phyloP scores from a whole-genome alignment of 2,113 vertebrate species.

The Lagenorhynchus albirostris region DNA sequence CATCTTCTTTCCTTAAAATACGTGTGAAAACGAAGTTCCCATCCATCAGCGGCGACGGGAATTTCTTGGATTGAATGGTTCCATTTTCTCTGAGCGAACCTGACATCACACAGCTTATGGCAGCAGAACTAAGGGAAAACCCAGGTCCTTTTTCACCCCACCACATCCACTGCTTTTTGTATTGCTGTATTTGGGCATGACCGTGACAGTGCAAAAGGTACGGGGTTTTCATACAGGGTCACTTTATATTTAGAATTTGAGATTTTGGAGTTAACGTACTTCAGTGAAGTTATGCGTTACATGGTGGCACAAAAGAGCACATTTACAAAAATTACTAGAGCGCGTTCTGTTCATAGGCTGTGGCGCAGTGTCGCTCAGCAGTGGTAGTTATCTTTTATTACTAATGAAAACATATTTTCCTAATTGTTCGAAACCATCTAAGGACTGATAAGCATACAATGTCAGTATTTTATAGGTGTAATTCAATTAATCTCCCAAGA shows the following conservation, averaged over 20 bases:
- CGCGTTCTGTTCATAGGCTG: background rate
- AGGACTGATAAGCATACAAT: conserved; percentile 38
- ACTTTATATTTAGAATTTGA: background rate
- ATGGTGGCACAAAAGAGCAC: background rate
- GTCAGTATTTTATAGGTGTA: conserved; percentile 73
- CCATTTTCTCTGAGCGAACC: background rate
- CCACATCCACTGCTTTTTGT: too few species aligned
- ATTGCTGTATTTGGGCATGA: rapidly evolving
- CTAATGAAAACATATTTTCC: conserved; percentile 36
- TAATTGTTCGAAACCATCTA: conserved; percentile 65
- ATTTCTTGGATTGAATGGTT: background rate
- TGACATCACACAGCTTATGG: rapidly evolving
- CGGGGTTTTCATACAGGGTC: too few species aligned
- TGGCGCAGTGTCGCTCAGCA: background rate
- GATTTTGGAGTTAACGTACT: background rate
- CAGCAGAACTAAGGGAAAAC: background rate
- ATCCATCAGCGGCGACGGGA: background rate
- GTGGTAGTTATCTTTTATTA: background rate
- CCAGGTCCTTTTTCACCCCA: rapidly evolving
- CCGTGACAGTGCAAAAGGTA: rapidly evolving
- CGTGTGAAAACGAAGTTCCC: background rate
- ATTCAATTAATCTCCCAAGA: conserved; percentile 79
- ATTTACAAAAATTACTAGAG: background rate
- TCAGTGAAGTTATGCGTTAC: background rate
- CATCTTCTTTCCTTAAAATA: background rate